These are phyloP conservation scores for Chelonia mydas DNA, from an alignment of 2,797 vertebrate genomes.

Conservation along the genomic window DNA sequence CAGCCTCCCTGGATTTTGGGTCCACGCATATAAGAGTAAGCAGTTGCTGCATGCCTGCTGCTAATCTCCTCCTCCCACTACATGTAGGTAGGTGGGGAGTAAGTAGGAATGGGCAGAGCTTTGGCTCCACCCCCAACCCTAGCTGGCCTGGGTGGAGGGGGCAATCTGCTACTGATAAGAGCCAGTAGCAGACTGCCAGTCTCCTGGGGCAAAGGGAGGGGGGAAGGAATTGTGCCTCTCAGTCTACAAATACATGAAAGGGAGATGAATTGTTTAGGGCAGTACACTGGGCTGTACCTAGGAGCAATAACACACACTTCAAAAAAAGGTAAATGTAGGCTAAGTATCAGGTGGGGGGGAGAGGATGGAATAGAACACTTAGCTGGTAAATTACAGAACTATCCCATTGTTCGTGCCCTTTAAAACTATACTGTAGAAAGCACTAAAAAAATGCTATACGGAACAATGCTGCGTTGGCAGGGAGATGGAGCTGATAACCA, in stretches of 20 bases:
- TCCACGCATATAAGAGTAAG: neutral
- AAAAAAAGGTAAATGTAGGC: constrained; percentile 20
- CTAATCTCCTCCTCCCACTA: neutral
- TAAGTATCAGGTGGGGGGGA: neutral
- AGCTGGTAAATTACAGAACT: constrained; percentile 25
- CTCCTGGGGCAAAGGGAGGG: neutral
- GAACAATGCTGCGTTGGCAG: neutral
- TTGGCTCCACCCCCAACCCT: neutral
- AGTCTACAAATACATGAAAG: neutral
- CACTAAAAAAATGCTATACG: constrained; percentile 12
- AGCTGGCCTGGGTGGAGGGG: neutral
- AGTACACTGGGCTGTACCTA: neutral
- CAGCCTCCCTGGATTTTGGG: neutral
- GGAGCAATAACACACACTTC: neutral
- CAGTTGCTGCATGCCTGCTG: neutral
- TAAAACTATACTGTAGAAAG: constrained; percentile 15
- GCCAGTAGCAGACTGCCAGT: neutral
- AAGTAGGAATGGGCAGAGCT: neutral
- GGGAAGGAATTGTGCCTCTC: neutral
- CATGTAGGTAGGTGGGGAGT: neutral
- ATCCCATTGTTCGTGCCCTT: constrained; percentile 42
- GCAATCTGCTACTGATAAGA: neutral
- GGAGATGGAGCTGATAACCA: neutral
- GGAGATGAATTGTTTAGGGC: rapidly evolving
- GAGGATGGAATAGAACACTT: neutral